phyloP scores from a whole-genome alignment of 1,140 invertebrate genomes.

The Heliconius melpomene region DNA sequence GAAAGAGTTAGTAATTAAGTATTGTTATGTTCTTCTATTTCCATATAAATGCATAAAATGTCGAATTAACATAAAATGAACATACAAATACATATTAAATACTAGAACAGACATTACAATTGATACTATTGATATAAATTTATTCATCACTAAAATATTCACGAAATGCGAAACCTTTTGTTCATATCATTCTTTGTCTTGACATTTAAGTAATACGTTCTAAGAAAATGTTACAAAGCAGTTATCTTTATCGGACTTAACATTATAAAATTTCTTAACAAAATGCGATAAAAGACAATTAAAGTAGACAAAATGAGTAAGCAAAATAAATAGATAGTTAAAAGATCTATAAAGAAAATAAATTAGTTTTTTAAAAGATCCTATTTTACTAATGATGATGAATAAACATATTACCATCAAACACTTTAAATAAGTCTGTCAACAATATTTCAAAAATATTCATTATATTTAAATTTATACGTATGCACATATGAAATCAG shows the following conservation, averaged over 20 bases:
- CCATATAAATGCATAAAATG: no score
- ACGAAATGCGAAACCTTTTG: background rate
- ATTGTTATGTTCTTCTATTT: no score
- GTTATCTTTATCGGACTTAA: background rate
- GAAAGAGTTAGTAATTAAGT: no score
- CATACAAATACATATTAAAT: no score
- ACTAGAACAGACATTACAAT: background rate
- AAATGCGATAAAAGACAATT: background rate
- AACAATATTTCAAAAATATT: no score
- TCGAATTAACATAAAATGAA: no score
- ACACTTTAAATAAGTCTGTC: no score
- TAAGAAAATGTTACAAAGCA: background rate
- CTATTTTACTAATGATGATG: no score
- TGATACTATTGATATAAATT: background rate
- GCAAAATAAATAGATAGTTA: background rate
- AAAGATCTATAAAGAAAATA: background rate
- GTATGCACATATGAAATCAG: no score
- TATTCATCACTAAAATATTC: slow-evolving; percentile 7
- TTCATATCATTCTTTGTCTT: background rate
- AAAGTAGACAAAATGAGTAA: background rate
- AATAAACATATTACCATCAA: no score
- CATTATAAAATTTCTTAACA: background rate
- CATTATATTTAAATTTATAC: no score
- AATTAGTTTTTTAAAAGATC: no score
- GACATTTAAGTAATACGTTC: background rate